A percentile compares a stretch with the other conserved stretches of the same genome.
These are phyloP conservation scores for Allophyes oxyacanthae DNA, from an alignment of 2,888 invertebrate genomes.

Conservation along the genomic window DNA sequence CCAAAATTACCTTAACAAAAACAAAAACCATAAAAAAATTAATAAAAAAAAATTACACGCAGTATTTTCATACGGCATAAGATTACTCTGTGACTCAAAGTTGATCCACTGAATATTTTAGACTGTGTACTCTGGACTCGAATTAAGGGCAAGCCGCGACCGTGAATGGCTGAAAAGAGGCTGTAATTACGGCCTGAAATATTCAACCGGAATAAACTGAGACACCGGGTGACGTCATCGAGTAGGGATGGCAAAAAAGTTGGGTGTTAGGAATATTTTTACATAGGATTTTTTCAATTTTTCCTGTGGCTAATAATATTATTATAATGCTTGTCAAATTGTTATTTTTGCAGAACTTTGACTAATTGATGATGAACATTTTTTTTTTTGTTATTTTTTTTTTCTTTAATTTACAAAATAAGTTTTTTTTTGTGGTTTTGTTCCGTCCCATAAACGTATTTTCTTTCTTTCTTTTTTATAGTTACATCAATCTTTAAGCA, in stretches of 20 bases:
- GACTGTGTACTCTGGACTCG: slow-evolving; percentile 54
- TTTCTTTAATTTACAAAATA: too few relatives aligned
- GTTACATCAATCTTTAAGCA: too few relatives aligned
- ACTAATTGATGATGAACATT: too few relatives aligned
- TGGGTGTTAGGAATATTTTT: background rate
- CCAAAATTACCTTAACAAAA: background rate
- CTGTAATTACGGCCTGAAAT: slow-evolving; percentile 82
- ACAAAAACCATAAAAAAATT: background rate
- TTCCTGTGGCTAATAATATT: too few relatives aligned
- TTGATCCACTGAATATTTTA: slow-evolving; percentile 46
- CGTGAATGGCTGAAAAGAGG: slow-evolving; percentile 74
- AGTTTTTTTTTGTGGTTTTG: too few relatives aligned
- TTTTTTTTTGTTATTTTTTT: too few relatives aligned
- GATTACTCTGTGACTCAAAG: slow-evolving; percentile 10
- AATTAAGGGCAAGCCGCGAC: slow-evolving; percentile 68
- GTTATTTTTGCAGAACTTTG: too few relatives aligned
- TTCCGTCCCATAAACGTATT: too few relatives aligned
- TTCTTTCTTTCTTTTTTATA: too few relatives aligned
- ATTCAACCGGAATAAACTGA: slow-evolving; percentile 76
- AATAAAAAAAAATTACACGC: slow-evolving; percentile 1
- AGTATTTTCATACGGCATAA: slow-evolving; percentile 10
- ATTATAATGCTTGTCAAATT: too few relatives aligned
- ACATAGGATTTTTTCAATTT: too few relatives aligned
- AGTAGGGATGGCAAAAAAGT: slow-evolving; percentile 62
- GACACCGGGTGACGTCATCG: slow-evolving; percentile 72